Conservation (phyloP, 2,113 vertebrate species). For the Laticauda colubrina region DNA sequence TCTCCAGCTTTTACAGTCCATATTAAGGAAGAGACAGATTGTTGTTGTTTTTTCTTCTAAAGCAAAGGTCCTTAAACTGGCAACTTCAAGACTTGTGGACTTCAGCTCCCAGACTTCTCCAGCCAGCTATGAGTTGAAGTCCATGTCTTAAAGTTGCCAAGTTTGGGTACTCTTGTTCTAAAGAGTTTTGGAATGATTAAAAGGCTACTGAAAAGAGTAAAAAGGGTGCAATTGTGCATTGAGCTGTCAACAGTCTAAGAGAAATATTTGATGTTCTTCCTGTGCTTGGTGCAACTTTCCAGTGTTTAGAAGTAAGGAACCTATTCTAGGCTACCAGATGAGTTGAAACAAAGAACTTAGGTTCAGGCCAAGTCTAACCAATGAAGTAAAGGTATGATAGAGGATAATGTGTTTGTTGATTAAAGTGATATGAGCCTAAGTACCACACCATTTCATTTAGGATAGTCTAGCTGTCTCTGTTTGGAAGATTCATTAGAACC, state of each 20-base stretch:
- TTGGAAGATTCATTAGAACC: neutral
- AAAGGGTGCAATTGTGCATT: neutral
- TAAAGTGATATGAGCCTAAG: neutral
- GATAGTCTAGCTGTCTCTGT: neutral
- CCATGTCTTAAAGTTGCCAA: too few relatives aligned
- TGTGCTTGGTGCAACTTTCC: neutral
- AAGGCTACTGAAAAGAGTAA: neutral
- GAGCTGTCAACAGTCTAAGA: neutral
- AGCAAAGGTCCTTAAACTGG: too few relatives aligned
- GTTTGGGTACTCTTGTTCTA: too few relatives aligned
- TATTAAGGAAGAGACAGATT: neutral
- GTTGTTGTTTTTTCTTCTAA: conserved; percentile 37
- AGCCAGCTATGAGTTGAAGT: too few relatives aligned
- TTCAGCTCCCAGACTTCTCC: too few relatives aligned
- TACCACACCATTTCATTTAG: neutral
- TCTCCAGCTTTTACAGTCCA: neutral
- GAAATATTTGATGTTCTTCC: neutral
- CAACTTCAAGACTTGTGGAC: too few relatives aligned
- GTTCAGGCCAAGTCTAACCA: neutral
- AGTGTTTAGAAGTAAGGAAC: neutral
- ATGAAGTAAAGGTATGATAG: neutral
- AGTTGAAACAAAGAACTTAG: neutral
- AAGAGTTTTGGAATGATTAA: conserved; percentile 8
- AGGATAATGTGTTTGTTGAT: neutral
- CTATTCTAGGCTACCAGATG: neutral